phyloP scores from a whole-genome alignment of 2,113 vertebrate genomes.

The Anarhynchus alexandrinus region DNA sequence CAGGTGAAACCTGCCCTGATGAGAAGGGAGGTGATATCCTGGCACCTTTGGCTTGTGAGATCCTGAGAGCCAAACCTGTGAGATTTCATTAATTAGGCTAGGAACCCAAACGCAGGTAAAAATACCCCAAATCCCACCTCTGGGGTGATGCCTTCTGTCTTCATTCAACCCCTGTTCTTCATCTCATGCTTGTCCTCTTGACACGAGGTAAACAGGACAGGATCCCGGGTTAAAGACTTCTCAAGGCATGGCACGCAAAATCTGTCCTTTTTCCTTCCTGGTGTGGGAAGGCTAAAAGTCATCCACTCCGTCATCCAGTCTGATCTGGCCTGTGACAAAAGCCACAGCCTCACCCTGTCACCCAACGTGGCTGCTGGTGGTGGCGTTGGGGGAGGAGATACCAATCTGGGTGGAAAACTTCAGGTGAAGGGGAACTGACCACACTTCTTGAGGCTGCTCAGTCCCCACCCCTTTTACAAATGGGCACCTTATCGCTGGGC shows the following conservation, averaged over 20 bases:
- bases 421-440: background rate
- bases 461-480: slow-evolving; percentile 37
- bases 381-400: background rate
- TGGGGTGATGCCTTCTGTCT: background rate
- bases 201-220: fast-evolving
- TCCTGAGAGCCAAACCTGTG: background rate
- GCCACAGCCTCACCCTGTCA: background rate
- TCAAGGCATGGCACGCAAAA: fast-evolving
- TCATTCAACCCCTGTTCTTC: background rate
- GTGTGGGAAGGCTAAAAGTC: background rate
- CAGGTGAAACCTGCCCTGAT: background rate
- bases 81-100: background rate
- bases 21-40: background rate
- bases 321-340: background rate
- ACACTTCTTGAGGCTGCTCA: background rate
- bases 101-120: background rate
- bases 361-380: background rate
- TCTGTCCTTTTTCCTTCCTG: background rate
- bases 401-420: background rate
- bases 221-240: background rate
- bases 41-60: background rate
- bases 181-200: background rate
- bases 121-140: background rate
- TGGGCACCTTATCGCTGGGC: background rate
- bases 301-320: background rate